Evolutionary conservation across 2,888 invertebrate species (phyloP), one percentile per base, ranked within the genome.

Genomic region (Andrena bicolor): DNA sequence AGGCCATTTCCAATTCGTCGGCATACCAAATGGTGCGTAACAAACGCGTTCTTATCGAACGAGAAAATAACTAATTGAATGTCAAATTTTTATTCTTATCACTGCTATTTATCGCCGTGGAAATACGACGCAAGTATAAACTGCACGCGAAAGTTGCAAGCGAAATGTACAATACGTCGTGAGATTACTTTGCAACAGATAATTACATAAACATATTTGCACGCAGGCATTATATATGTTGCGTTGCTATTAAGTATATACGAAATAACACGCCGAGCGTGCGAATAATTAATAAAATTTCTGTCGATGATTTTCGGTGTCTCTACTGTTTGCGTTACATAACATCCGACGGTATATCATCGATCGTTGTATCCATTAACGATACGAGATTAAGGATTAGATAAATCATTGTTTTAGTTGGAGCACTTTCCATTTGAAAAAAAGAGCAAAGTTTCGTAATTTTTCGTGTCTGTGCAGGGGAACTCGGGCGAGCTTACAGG

Each of bases 1-100:
- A 66, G 53, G 41, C 61, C 28, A 75, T 63, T 80, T 64, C 28
- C 58, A 72, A 79, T 68, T 32, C 35, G 35, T 10, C 28, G 28
- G 8, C 30, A 41, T 23, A 63, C 10, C 41, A 64, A 69, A 68
- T 58, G 68, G 66, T 26, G 72, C 64, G 65, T 53, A 65, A n/a
- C 26, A 20, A 56, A 69, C 10, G 53, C n/a, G 26, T 66, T 2
- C 49, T 63, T 63, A 56, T 41, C 30, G 64, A 58, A 64, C 32
- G 23, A 63, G 58, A 68, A 23, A 80, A 64, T 51, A n/a, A 56
- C 13, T 6, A 64, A 35, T 16, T 51, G 8, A 60, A 60, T 77
- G 26, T 30, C 28, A 10, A 6, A 49, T 30, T 35, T 78, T 51
- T 26, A n/a, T 65, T 10, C 2, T 30, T 56, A 35, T 23, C 23